Conservation (phyloP, 2,888 invertebrate species). For the Agriopis aurantiaria region DNA sequence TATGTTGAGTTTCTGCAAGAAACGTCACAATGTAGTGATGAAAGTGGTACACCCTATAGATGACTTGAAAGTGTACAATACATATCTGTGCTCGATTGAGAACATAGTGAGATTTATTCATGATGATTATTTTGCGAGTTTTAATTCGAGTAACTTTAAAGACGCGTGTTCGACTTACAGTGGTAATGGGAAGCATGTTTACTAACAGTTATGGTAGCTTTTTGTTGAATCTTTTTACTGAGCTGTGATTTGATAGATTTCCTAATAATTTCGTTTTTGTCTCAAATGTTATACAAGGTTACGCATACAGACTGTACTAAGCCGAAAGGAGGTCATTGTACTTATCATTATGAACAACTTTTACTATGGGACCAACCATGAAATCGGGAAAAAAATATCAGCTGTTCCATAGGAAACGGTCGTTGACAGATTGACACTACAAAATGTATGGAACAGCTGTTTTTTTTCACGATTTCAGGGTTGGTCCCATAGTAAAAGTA, state of each 20-base stretch:
- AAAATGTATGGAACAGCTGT: too few relatives aligned
- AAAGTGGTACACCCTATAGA: constrained; percentile 74
- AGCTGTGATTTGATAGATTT: neutral
- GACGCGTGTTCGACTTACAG: constrained; percentile 89
- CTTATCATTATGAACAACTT: too few relatives aligned
- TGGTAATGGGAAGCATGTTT: constrained; percentile 62
- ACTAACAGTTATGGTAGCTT: constrained; percentile 40
- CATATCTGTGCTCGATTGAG: constrained; percentile 93
- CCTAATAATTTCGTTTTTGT: neutral
- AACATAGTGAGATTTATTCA: constrained; percentile 95
- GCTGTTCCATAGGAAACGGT: too few relatives aligned
- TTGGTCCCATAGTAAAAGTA: too few relatives aligned
- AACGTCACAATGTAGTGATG: constrained; percentile 83
- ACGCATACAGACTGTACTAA: too few relatives aligned
- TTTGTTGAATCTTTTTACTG: constrained; percentile 31
- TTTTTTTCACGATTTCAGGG: too few relatives aligned
- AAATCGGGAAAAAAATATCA: too few relatives aligned
- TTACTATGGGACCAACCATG: too few relatives aligned
- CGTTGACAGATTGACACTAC: too few relatives aligned
- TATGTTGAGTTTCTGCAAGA: constrained; percentile 92
- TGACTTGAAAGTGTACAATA: constrained; percentile 67
- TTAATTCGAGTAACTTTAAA: constrained; percentile 96
- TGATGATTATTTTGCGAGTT: constrained; percentile 93
- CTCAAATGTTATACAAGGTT: too few relatives aligned
- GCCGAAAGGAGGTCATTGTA: too few relatives aligned